These are phyloP conservation scores for Gymnoscelis rufifasciata DNA, from an alignment of 2,888 invertebrate species.

Conservation along the genomic window DNA sequence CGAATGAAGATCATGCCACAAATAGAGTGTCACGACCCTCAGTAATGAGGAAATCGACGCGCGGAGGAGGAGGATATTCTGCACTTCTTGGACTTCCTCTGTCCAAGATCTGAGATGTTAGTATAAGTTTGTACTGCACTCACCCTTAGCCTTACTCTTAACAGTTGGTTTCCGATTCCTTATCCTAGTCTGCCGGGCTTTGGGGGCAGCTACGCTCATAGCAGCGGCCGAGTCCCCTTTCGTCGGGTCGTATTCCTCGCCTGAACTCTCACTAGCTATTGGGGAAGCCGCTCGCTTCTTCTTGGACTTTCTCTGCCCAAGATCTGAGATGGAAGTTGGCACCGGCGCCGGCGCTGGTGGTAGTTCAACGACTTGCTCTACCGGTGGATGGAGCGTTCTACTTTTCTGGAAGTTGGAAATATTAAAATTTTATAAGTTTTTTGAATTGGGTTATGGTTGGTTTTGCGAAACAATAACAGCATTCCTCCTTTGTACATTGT, in stretches of 20 bases:
- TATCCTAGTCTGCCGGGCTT: constrained; percentile 52
- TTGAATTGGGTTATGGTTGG: no score
- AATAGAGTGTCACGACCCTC: no score
- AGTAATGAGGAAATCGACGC: no score
- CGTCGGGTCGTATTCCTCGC: constrained; percentile 70
- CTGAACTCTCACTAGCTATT: constrained; percentile 64
- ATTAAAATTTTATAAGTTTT: not conserved
- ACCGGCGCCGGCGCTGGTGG: constrained; percentile 46
- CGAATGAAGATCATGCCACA: no score
- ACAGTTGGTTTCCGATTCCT: constrained; percentile 54
- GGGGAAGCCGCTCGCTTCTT: constrained; percentile 68
- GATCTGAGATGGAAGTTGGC: constrained; percentile 58
- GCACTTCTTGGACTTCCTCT: constrained; percentile 69
- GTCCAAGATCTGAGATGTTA: constrained; percentile 65
- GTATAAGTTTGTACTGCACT: no score
- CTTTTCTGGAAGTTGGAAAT: constrained; percentile 11
- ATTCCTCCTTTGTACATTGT: no score
- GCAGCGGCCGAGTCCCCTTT: constrained; percentile 61
- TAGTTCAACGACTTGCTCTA: constrained; percentile 9
- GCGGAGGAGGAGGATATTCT: no score
- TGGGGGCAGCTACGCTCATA: constrained; percentile 67
- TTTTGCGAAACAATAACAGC: no score
- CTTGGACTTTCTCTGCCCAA: constrained; percentile 68
- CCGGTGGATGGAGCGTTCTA: constrained; percentile 11
- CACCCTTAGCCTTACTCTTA: constrained; percentile 54